phyloP scores from a whole-genome alignment of 2,113 vertebrate species.

The Anguilla rostrata region DNA sequence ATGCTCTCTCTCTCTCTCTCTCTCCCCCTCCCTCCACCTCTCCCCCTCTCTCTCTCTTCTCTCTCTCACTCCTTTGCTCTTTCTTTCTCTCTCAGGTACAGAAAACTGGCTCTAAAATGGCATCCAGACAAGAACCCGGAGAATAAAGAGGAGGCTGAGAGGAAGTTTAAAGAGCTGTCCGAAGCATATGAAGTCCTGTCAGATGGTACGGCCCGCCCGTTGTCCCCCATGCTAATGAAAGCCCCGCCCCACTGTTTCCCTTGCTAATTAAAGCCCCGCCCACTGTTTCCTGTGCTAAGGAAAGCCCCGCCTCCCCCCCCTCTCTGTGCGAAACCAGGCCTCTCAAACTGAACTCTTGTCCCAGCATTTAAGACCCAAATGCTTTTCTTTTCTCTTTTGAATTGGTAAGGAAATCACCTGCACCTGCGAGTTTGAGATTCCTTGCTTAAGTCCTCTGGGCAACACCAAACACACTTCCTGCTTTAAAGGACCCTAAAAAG shows the following conservation, averaged over 20 bases:
- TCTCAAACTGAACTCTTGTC: no score
- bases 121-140: conserved; percentile 97
- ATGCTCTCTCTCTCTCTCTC: neutral
- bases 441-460: no score
- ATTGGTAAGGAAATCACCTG: no score
- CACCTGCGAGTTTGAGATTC: no score
- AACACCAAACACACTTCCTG: no score
- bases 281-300: neutral
- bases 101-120: conserved; percentile 89
- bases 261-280: neutral
- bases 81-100: conserved; percentile 72
- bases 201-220: conserved; percentile 71
- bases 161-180: conserved; percentile 90
- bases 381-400: no score
- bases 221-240: no score
- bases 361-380: no score
- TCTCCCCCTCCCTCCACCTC: no score
- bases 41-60: neutral
- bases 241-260: neutral
- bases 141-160: conserved; percentile 90
- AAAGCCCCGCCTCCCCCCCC: no score
- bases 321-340: no score
- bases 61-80: neutral
- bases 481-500: no score
- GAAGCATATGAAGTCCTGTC: conserved; percentile 95